Evolutionary conservation across 2,113 vertebrate species (phyloP).

Genomic region (Phrynosoma platyrhinos): DNA sequence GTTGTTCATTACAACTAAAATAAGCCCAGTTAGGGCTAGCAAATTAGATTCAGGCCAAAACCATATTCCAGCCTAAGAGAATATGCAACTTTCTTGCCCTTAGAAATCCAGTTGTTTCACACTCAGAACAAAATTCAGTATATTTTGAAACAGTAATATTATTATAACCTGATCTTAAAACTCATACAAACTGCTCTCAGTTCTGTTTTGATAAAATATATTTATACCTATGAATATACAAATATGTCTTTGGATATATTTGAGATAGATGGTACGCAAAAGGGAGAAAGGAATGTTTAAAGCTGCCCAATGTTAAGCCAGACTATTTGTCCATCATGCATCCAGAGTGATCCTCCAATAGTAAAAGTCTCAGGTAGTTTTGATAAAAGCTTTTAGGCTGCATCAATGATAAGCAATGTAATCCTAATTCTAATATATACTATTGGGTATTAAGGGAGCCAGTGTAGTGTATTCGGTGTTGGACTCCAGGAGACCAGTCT

Average conservation of each 20-base stretch:
- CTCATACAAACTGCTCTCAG: slow-evolving; percentile 62
- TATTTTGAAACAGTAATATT: slow-evolving; percentile 39
- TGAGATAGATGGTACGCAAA: slow-evolving; percentile 19
- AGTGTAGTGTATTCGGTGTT: too few relatives aligned
- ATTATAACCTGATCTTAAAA: slow-evolving; percentile 55
- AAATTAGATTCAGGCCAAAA: neutral
- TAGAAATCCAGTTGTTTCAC: neutral
- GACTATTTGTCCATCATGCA: too few relatives aligned
- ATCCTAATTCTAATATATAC: too few relatives aligned
- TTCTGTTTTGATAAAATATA: slow-evolving; percentile 63
- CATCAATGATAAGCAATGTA: too few relatives aligned
- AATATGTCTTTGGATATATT: slow-evolving; percentile 46
- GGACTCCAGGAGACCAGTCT: too few relatives aligned
- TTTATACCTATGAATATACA: slow-evolving; percentile 36
- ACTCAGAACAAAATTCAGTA: neutral
- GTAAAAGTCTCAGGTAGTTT: too few relatives aligned
- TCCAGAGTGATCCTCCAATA: too few relatives aligned
- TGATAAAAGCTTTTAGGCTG: too few relatives aligned
- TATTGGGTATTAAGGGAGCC: too few relatives aligned
- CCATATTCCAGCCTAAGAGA: neutral
- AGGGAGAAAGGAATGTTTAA: neutral
- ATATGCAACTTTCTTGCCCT: slow-evolving; percentile 24
- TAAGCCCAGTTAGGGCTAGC: too few relatives aligned
- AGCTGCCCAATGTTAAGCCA: neutral
- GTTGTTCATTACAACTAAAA: too few relatives aligned